These are phyloP conservation scores for Trogon surrucura DNA, from an alignment of 2,113 vertebrate genomes.

Conservation along the genomic window DNA sequence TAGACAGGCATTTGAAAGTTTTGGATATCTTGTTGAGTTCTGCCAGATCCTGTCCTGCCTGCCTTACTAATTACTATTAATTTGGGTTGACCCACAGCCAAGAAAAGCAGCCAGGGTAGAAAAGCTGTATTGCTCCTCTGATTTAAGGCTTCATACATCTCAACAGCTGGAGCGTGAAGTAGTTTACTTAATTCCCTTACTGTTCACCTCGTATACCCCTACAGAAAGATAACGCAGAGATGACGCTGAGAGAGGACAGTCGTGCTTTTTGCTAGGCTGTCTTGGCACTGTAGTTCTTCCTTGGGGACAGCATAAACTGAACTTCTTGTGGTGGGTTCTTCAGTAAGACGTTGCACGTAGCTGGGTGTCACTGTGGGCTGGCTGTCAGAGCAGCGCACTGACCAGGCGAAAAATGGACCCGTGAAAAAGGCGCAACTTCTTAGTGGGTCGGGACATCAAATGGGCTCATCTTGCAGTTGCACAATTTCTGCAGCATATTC, in stretches of 20 bases:
- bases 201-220: background rate
- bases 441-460: background rate
- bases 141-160: background rate
- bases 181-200: background rate
- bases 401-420: background rate
- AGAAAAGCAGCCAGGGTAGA: background rate
- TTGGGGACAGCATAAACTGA: background rate
- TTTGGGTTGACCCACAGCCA: background rate
- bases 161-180: background rate
- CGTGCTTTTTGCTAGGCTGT: background rate
- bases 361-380: background rate
- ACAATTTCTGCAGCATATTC: background rate
- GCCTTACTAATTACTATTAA: background rate
- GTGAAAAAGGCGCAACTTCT: background rate
- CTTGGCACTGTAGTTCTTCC: background rate
- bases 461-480: background rate
- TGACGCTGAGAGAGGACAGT: background rate
- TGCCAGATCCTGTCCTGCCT: background rate
- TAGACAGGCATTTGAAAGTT: background rate
- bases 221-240: background rate
- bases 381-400: background rate
- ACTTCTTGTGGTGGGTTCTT: background rate
- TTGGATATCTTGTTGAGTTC: background rate
- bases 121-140: background rate
- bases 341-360: background rate